Percentiles rank a stretch among this genome's conserved stretches.
These are phyloP conservation scores for Drosophila bunnanda DNA, from an alignment of 2,888 invertebrate genomes.

Conservation along the genomic window DNA sequence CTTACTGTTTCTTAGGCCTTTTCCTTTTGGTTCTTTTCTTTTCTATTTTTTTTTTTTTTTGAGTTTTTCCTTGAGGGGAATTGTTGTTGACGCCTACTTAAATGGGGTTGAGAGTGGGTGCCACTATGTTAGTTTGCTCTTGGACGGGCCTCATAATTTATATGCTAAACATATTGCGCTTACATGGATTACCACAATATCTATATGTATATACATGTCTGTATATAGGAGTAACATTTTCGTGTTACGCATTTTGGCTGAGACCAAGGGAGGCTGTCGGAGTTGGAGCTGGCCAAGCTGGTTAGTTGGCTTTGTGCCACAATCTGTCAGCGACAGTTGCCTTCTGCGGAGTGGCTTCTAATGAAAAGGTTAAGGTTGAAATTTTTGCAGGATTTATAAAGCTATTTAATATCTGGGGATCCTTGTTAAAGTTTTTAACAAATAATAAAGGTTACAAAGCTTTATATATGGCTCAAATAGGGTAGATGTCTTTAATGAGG, in stretches of 20 bases:
- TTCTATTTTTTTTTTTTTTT: slow-evolving; percentile 7
- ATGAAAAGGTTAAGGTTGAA: slow-evolving; percentile 36
- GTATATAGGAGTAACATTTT: slow-evolving; percentile 1
- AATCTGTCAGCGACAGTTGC: slow-evolving; percentile 22
- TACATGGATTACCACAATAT: slow-evolving; percentile 66
- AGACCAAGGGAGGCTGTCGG: background rate
- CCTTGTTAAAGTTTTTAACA: slow-evolving; percentile 9
- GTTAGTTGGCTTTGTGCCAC: slow-evolving; percentile 23
- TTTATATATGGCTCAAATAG: too few relatives aligned
- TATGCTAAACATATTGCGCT: slow-evolving; percentile 75
- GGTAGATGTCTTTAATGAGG: background rate
- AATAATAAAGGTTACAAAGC: background rate
- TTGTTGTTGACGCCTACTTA: slow-evolving; percentile 65
- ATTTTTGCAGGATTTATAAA: background rate
- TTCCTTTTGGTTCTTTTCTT: background rate
- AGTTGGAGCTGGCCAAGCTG: slow-evolving; percentile 9
- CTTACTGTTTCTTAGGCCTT: background rate
- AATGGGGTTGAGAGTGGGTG: slow-evolving; percentile 9
- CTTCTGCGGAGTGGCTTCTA: slow-evolving; percentile 4
- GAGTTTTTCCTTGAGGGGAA: slow-evolving; percentile 49
- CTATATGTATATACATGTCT: slow-evolving; percentile 7
- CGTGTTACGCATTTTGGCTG: slow-evolving; percentile 29
- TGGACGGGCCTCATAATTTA: slow-evolving; percentile 65
- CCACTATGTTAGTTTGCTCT: slow-evolving; percentile 9
- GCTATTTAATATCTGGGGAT: background rate